Conservation (phyloP, 2,113 vertebrate genomes). For the Periophthalmodon schlosseri region DNA sequence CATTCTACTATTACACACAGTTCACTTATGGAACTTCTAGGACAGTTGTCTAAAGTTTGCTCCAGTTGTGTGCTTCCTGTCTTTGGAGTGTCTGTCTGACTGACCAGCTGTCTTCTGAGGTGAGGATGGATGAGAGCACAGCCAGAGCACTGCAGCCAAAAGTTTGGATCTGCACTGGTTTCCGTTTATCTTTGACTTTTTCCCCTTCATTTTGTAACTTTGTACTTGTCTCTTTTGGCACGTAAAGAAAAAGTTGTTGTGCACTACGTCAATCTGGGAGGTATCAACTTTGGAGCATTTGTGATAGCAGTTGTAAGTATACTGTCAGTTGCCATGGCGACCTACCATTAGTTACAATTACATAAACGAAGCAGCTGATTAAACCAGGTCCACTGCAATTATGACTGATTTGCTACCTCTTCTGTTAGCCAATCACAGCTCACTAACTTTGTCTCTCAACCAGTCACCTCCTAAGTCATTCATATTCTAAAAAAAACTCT, state of each 20-base stretch:
- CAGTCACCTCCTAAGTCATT: too few relatives aligned
- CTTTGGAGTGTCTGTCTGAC: conserved; percentile 8
- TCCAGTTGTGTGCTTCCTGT: neutral
- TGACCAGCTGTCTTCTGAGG: conserved; percentile 3
- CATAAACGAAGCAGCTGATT: too few relatives aligned
- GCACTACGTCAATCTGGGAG: neutral
- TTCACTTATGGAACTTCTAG: neutral
- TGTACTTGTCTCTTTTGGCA: neutral
- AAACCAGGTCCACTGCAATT: too few relatives aligned
- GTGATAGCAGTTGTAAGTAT: neutral
- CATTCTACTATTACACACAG: neutral
- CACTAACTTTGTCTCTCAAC: too few relatives aligned
- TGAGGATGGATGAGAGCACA: neutral
- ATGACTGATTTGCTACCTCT: too few relatives aligned
- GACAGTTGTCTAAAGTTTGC: neutral
- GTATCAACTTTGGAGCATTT: neutral
- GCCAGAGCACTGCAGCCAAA: neutral
- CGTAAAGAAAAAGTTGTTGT: neutral
- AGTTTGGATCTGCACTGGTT: neutral
- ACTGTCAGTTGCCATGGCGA: neutral
- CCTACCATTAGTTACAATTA: neutral
- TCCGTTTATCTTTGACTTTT: neutral
- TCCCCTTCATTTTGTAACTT: neutral
- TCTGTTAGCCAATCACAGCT: too few relatives aligned
- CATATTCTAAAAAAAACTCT: too few relatives aligned